Evolutionary conservation across 2,888 invertebrate species (phyloP).

Genomic region (Leptopilina myrica): DNA sequence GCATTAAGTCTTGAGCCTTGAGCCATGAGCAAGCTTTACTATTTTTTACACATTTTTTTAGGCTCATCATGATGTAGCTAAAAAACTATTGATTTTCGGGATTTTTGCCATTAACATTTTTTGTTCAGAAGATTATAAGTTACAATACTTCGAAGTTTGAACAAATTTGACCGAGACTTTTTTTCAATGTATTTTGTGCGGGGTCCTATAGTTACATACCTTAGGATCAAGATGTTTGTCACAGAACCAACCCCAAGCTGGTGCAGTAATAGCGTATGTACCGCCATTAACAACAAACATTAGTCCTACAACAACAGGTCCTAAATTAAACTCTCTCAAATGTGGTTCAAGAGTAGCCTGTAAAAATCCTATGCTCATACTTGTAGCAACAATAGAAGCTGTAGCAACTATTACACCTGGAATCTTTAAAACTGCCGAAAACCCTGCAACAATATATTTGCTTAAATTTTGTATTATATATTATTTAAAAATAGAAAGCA

Average conservation of each 20-base stretch:
- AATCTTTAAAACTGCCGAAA: conserved; percentile 83
- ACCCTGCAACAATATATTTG: conserved; percentile 67
- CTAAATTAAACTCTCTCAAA: conserved; percentile 84
- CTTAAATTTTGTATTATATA: too few species aligned
- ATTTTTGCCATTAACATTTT: too few species aligned
- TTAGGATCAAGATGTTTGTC: conserved; percentile 84
- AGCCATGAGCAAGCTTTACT: too few species aligned
- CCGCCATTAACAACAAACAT: conserved; percentile 92
- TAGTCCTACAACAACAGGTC: conserved; percentile 84
- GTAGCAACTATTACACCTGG: conserved; percentile 86
- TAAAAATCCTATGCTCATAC: conserved; percentile 91
- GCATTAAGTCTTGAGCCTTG: too few species aligned
- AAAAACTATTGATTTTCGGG: too few species aligned
- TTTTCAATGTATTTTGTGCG: too few species aligned
- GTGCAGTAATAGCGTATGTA: conserved; percentile 87
- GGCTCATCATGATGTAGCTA: too few species aligned
- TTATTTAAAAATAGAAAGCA: too few species aligned
- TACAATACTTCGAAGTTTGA: too few species aligned
- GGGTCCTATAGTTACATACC: conserved; percentile 61
- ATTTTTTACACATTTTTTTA: too few species aligned
- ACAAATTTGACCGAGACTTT: too few species aligned
- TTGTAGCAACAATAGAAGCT: conserved; percentile 85
- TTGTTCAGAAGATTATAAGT: too few species aligned
- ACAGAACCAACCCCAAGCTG: conserved; percentile 88
- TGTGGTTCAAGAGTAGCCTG: conserved; percentile 94